Conservation (phyloP, 2,888 invertebrate genomes). For the Mycogona germanica region DNA sequence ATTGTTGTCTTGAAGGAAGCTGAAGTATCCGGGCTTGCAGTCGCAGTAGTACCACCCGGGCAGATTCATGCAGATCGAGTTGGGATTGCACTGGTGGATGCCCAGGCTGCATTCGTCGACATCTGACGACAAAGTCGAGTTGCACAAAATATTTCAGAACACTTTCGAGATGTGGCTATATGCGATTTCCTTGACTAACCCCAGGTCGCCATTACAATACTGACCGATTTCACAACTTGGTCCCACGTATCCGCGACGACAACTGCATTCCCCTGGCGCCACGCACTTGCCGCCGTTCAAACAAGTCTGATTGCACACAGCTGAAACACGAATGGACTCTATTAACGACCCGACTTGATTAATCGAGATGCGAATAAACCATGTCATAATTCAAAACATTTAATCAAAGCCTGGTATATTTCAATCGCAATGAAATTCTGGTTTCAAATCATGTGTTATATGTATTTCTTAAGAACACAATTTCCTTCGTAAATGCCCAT, state of each 20-base stretch:
- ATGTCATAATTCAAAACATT: too few species aligned
- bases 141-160: not conserved
- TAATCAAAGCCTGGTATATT: too few species aligned
- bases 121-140: constrained; percentile 40
- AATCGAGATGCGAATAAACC: too few species aligned
- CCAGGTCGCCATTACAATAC: not conserved
- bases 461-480: too few species aligned
- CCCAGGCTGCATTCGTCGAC: constrained; percentile 68
- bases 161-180: not conserved
- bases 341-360: not conserved
- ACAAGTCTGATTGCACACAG: constrained; percentile 64
- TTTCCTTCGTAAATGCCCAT: too few species aligned
- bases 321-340: constrained; percentile 39
- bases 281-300: constrained; percentile 71
- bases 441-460: not conserved
- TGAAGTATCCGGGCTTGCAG: constrained; percentile 61
- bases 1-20: constrained; percentile 28
- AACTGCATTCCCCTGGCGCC: constrained; percentile 61
- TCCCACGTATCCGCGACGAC: constrained; percentile 69
- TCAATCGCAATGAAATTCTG: not conserved
- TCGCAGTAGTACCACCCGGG: constrained; percentile 84
- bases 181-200: too few species aligned
- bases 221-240: constrained; percentile 57
- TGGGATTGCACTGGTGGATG: constrained; percentile 56
- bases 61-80: constrained; percentile 66